Conservation (phyloP, 2,113 vertebrate genomes). For the Pseudolaguvia tuberculata region DNA sequence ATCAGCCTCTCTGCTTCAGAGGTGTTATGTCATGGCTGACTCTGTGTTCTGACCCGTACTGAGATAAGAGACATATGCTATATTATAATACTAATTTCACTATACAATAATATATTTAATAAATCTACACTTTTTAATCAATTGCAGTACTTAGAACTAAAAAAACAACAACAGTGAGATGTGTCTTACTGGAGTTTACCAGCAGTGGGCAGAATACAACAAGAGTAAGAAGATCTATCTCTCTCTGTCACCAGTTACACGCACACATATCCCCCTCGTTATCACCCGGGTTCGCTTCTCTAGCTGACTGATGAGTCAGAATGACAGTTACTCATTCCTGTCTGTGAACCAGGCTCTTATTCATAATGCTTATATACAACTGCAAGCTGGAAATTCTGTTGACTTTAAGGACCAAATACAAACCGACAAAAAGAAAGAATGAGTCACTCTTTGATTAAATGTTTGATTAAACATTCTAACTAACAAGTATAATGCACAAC, state of each 20-base stretch:
- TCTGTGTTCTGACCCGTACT: too few species aligned
- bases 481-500: too few species aligned
- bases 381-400: neutral
- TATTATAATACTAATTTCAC: too few species aligned
- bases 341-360: constrained; percentile 19
- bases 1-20: too few species aligned
- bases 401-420: neutral
- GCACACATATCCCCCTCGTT: neutral
- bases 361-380: constrained; percentile 13
- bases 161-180: neutral
- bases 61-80: too few species aligned
- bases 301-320: constrained; percentile 28
- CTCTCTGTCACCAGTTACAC: neutral
- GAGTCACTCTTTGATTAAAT: neutral
- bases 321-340: constrained; percentile 24
- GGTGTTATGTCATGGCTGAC: too few species aligned
- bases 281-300: constrained; percentile 1
- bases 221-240: neutral
- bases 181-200: constrained; percentile 10
- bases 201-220: constrained; percentile 35
- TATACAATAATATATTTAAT: too few species aligned
- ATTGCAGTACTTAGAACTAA: neutral
- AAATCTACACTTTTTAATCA: neutral
- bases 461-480: too few species aligned
- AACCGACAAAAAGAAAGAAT: neutral